A percentile compares a stretch with the other conserved stretches of the same genome.
Evolutionary conservation across 2,888 invertebrate genomes (phyloP).

Genomic region (Stenchaetothrips biformis): DNA sequence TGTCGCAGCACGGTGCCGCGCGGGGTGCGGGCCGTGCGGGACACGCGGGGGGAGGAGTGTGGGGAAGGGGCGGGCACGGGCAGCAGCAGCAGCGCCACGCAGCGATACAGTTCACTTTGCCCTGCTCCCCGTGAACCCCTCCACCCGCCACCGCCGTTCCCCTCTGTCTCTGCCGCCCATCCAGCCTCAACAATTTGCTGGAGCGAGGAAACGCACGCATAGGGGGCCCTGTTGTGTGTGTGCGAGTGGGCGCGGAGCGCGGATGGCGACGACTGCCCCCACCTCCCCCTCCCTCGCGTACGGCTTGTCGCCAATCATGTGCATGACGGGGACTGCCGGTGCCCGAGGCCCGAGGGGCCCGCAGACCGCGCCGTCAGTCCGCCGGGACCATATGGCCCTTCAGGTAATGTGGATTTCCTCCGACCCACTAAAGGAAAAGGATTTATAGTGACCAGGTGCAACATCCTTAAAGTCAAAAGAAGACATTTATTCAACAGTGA

Average conservation of each 20-base stretch:
- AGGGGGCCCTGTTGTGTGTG: background rate
- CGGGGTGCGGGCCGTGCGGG: background rate
- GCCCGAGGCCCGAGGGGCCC: too few species aligned
- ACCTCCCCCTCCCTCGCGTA: background rate
- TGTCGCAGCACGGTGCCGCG: background rate
- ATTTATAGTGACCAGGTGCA: too few species aligned
- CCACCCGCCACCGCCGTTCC: background rate
- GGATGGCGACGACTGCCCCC: background rate
- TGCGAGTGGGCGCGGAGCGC: background rate
- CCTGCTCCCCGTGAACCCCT: background rate
- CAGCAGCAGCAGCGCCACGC: background rate
- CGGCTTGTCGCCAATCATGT: background rate
- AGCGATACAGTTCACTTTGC: background rate
- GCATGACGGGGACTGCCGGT: too few species aligned
- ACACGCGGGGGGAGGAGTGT: background rate
- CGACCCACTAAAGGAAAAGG: too few species aligned
- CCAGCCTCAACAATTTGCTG: constrained; percentile 15
- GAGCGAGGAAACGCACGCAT: constrained; percentile 4
- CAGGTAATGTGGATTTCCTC: too few species aligned
- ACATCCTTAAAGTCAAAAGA: background rate
- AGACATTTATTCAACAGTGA: constrained; percentile 15
- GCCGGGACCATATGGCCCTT: too few species aligned
- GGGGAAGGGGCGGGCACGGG: background rate
- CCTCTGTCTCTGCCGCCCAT: background rate
- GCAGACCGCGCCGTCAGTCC: too few species aligned